Evolutionary conservation across 2,888 invertebrate species (phyloP).

Genomic region (Silvanus unidentatus): DNA sequence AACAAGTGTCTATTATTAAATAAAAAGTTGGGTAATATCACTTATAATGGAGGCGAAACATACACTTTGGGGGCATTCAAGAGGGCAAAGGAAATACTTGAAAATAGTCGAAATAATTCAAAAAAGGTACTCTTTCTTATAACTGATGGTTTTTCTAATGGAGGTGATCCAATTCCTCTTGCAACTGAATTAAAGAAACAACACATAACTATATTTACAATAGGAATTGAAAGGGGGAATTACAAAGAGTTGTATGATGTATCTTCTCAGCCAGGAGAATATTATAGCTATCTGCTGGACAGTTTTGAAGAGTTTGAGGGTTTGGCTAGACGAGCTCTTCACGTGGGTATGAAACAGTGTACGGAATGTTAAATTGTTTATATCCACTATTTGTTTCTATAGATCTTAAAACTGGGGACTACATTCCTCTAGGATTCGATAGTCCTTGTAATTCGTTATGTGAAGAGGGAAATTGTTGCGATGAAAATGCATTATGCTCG

Average conservation of each 20-base stretch:
- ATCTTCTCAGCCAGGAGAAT: conserved; percentile 57
- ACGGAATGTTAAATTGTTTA: not conserved
- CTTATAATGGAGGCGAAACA: conserved; percentile 62
- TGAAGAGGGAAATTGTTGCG: conserved; percentile 52
- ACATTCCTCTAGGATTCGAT: conserved; percentile 48
- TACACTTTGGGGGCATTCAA: conserved; percentile 63
- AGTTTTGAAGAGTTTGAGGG: conserved; percentile 66
- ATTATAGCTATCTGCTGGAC: conserved; percentile 60
- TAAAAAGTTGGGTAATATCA: conserved; percentile 54
- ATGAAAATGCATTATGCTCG: conserved; percentile 54
- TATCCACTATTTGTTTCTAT: conserved; percentile 9
- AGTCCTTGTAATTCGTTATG: conserved; percentile 54
- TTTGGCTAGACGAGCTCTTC: conserved; percentile 59
- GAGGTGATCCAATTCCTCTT: conserved; percentile 58
- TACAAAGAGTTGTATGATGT: conserved; percentile 57
- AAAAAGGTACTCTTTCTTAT: conserved; percentile 61
- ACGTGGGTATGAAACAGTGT: conserved; percentile 51
- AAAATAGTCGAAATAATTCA: conserved; percentile 42
- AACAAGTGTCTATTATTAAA: conserved; percentile 62
- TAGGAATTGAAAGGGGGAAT: conserved; percentile 61
- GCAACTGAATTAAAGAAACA: conserved; percentile 54
- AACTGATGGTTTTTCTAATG: conserved; percentile 67
- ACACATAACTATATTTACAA: conserved; percentile 52
- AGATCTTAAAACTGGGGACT: conserved; percentile 60
- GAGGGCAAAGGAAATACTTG: conserved; percentile 55